Base-by-base conservation (phyloP, 1,140 invertebrate genomes). In the Meteorus sp. region DNA sequence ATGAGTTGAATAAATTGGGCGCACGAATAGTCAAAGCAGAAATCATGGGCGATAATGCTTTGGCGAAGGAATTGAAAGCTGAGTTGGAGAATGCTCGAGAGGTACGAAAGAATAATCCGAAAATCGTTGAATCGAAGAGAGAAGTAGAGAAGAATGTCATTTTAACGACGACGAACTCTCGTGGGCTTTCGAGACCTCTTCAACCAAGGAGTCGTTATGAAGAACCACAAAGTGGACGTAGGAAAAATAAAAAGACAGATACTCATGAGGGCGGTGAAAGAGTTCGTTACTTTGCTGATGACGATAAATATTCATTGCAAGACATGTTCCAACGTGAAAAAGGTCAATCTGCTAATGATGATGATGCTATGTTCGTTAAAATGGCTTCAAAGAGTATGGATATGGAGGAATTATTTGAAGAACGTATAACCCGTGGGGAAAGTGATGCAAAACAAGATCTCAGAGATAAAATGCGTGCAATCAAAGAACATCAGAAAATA, bases 261-360 rank as follows among this genome's bases (percentile, higher is more conserved):
- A 96, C 93, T 7, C 90, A 96, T 71, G 76, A 80, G 56, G 80
- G 79, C 58, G 89, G 89, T 1, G 81, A 93, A 70, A 83, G 93
- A 65, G 81, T 87, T 11, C 84, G 88, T 55, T 95, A 96, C 79
- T 97, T 94, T 82, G 85, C 89, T 33, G 93, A 97, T 81, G 94
- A 97, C 83, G 92, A 96, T 71, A 89, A 89, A 75, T 89, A 92
- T 79, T 88, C 90, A 37, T 84, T 97, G 9, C 85, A 91, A 74
- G 83, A 93, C 73, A 90, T 97, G 89, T 95, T 97, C 77, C 86
- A 94, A 79, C 83, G 86, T 66, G 96, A 98, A 79, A 97, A 94
- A 80, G 86, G 88, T 72, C 88, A 85, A 25, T 89, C 88, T 22
- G 86, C 86, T 23, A 86, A 89, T 62, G 91, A 97, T 71, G 85